Base-by-base conservation (phyloP, 2,113 vertebrate genomes). In the Panthera leo region DNA sequence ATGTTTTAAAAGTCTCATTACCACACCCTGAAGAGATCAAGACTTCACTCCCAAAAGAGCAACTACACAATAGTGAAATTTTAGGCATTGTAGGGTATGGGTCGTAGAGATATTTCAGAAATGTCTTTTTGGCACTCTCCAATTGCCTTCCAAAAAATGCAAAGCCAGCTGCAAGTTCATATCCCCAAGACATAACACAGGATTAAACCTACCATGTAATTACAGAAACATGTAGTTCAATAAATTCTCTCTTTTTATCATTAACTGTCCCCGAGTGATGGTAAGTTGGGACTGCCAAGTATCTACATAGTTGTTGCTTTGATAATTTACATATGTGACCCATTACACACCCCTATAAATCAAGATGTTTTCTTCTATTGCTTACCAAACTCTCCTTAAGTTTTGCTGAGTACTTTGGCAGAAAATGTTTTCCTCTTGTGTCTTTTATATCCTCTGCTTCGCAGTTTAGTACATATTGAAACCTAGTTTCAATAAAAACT, bases 401-500 rank as follows among this genome's bases (percentile, higher is more conserved):
- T 89, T 82, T 94, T 93, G 86, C 67, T 86, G 58, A 83, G 58
- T 53, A 53, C 68, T 53, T 27, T 42, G 31, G 53, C n/a, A 70
- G 42, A 71, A 89, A 75, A 58, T 82, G 4, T 75, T 95, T 96
- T 63, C 73, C 29, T 93, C 48, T 34, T 92, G 12, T 58, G 34
- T 34, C 36, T 82, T 91, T 92, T 19, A 87, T 63, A 93, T 53
- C 68, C 88, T 94, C 73, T 92, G 23, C 27, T 93, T 39, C 86
- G 45, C 53, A 89, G 27, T 39, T 96, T 85, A 48, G 70, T 70
- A 70, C 61, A 80, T 85, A 84, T 75, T 92, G n/a, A 19, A 92
- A 67, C 10, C 92, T 95, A 39, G 80, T 80, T 94, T 94, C 94
- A 95, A 88, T 94, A 92, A 94, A 68, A 96, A 88, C 42, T 71